Evolutionary conservation across 2,797 vertebrate species (phyloP).

Genomic region (Otus scops): DNA sequence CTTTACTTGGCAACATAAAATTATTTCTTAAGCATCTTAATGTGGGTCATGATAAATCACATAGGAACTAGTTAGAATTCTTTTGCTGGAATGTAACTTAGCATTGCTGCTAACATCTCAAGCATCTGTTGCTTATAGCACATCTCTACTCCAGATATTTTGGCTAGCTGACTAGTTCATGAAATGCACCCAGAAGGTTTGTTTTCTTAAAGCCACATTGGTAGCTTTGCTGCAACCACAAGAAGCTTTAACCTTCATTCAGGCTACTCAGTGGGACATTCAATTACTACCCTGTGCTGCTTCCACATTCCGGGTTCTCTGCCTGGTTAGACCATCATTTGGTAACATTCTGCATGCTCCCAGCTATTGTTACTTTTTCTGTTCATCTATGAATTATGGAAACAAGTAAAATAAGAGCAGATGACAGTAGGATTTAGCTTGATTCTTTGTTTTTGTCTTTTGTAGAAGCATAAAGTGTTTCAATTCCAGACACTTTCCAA

Average conservation of each 20-base stretch:
- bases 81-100: not conserved
- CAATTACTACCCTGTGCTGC: not conserved
- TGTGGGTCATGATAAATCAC: not conserved
- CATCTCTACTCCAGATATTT: not conserved
- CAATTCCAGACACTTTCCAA: not conserved
- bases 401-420: not conserved
- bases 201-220: not conserved
- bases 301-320: not conserved
- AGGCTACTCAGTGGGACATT: not conserved
- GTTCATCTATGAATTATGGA: not conserved
- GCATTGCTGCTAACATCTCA: not conserved
- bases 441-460: not conserved
- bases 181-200: not conserved
- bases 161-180: not conserved
- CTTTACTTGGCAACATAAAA: not conserved
- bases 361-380: not conserved
- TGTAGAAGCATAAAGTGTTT: not conserved
- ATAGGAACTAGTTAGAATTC: not conserved
- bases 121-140: constrained; percentile 2
- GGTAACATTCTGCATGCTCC: not conserved
- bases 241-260: not conserved
- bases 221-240: constrained; percentile 1
- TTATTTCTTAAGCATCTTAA: not conserved
- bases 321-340: not conserved
- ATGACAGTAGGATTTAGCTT: not conserved